phyloP scores from a whole-genome alignment of 2,113 vertebrate species.

The Alexandromys fortis region DNA sequence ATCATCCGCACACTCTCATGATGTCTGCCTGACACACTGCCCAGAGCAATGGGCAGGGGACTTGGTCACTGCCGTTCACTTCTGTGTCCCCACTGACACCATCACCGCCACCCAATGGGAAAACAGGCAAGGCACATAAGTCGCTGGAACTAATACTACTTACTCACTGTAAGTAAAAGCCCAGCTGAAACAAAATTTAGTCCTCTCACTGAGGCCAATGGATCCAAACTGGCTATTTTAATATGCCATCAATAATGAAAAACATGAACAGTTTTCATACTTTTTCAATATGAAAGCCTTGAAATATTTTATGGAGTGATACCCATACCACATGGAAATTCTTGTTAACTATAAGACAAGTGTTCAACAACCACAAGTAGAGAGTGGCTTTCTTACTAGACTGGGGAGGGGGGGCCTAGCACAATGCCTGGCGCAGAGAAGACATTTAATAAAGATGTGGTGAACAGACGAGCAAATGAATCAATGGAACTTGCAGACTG shows the following conservation, averaged over 20 bases:
- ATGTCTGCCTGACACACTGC: neutral
- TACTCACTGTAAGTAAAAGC: neutral
- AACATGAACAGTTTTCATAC: neutral
- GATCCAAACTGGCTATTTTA: neutral
- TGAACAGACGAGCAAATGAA: neutral
- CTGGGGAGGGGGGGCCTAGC: neutral
- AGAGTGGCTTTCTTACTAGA: neutral
- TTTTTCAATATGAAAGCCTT: neutral
- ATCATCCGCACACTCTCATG: neutral
- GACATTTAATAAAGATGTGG: neutral
- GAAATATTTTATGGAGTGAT: neutral
- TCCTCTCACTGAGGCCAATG: conserved; percentile 8
- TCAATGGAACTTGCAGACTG: neutral
- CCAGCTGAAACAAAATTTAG: neutral
- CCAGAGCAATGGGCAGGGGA: neutral
- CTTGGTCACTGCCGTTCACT: too few species aligned
- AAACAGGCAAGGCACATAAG: neutral
- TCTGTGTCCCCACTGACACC: neutral
- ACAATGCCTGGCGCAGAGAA: neutral
- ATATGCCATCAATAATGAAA: neutral
- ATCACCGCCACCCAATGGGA: neutral
- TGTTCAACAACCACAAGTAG: neutral
- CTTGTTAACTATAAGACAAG: neutral
- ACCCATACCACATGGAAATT: neutral
- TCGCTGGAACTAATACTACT: neutral